Percentiles rank a stretch among this genome's conserved stretches.
Evolutionary conservation across 2,888 invertebrate genomes (phyloP).

Genomic region (Mycalesis mineus): DNA sequence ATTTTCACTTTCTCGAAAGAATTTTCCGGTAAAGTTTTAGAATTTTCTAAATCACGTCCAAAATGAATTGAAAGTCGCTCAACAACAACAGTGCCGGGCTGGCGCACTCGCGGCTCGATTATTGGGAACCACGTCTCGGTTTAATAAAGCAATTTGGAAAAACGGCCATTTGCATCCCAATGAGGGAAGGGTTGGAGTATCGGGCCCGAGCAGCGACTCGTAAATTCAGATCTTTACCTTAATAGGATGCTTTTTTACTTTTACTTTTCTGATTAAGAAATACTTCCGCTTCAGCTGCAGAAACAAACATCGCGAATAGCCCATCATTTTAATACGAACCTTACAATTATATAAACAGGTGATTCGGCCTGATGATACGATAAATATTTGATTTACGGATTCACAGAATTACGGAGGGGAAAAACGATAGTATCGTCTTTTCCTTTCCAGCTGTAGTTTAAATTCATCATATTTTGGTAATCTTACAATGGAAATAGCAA

Average conservation of each 20-base stretch:
- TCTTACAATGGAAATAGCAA: too few relatives aligned
- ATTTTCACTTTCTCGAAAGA: too few relatives aligned
- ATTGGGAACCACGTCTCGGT: conserved; percentile 70
- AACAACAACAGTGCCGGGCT: neutral
- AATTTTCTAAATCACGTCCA: neutral
- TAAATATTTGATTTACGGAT: too few relatives aligned
- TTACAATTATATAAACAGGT: too few relatives aligned
- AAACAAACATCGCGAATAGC: too few relatives aligned
- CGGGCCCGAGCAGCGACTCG: conserved; percentile 14
- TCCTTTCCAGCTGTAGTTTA: too few relatives aligned
- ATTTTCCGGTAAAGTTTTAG: too few relatives aligned
- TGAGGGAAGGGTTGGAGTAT: conserved; percentile 53
- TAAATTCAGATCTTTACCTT: conserved; percentile 8
- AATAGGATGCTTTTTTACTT: neutral
- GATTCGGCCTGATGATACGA: too few relatives aligned
- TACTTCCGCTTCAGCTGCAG: neutral
- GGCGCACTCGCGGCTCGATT: conserved; percentile 32
- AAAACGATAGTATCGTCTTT: too few relatives aligned
- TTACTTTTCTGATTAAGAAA: neutral
- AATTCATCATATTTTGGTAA: too few relatives aligned
- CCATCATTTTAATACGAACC: too few relatives aligned
- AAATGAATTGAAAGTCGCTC: neutral
- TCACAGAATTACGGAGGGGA: too few relatives aligned
- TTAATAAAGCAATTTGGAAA: conserved; percentile 74
- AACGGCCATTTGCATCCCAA: conserved; percentile 66